These are phyloP conservation scores for Stegana nigrithorax DNA, from an alignment of 2,888 invertebrate species.

Conservation along the genomic window DNA sequence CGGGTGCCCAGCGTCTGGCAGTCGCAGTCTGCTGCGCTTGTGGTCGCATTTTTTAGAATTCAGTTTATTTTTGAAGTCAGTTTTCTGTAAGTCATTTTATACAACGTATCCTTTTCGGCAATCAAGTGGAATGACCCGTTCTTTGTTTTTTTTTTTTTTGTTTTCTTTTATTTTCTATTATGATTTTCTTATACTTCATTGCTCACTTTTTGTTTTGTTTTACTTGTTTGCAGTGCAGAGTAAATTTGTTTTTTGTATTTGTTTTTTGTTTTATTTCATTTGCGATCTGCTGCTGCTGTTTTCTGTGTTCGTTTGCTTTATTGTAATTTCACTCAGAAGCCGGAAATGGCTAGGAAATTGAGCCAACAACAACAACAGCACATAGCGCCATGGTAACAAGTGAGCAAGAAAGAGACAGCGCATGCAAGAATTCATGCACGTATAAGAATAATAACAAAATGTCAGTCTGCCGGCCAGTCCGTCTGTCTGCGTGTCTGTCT, in stretches of 20 bases:
- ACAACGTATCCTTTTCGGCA: slow-evolving; percentile 52
- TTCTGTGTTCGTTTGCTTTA: slow-evolving; percentile 47
- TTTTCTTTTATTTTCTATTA: slow-evolving; percentile 34
- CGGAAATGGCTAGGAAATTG: slow-evolving; percentile 61
- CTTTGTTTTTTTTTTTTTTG: slow-evolving; percentile 16
- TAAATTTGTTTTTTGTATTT: slow-evolving; percentile 44
- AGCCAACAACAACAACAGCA: slow-evolving; percentile 56
- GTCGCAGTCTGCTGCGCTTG: no score
- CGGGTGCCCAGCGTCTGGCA: background rate
- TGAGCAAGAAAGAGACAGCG: slow-evolving; percentile 14
- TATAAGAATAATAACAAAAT: slow-evolving; percentile 47
- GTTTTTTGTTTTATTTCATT: slow-evolving; percentile 15
- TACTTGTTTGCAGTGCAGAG: slow-evolving; percentile 23
- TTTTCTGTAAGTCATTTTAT: no score
- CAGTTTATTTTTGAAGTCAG: slow-evolving; percentile 38
- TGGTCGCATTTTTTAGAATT: slow-evolving; percentile 33
- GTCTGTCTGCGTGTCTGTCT: slow-evolving; percentile 35
- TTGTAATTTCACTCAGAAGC: slow-evolving; percentile 50
- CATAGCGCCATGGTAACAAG: slow-evolving; percentile 8
- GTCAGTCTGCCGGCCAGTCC: slow-evolving; percentile 15
- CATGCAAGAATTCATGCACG: slow-evolving; percentile 47
- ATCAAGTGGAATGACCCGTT: slow-evolving; percentile 64
- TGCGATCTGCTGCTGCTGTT: slow-evolving; percentile 28
- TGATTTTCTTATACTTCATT: slow-evolving; percentile 16
- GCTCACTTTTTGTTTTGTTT: slow-evolving; percentile 20